A percentile compares a stretch with the other conserved stretches of the same genome.
These are phyloP conservation scores for Pristionchus exspectatus DNA, from an alignment of 2,888 invertebrate species.

Conservation along the genomic window DNA sequence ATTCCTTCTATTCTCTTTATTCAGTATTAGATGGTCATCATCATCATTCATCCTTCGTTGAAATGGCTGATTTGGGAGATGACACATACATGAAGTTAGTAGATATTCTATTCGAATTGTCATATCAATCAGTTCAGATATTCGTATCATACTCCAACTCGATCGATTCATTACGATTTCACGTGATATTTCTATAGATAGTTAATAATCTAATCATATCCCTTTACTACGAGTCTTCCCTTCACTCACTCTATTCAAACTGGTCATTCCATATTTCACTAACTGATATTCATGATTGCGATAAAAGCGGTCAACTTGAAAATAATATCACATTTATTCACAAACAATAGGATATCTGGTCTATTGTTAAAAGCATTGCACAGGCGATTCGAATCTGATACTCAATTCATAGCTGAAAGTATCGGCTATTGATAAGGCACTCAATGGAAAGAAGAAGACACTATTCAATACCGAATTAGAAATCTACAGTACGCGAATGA, in stretches of 20 bases:
- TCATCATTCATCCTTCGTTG: slow-evolving; percentile 58
- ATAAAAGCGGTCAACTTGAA: neutral
- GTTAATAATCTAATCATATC: neutral
- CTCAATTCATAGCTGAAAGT: slow-evolving; percentile 35
- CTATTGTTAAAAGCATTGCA: slow-evolving; percentile 18
- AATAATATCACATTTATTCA: slow-evolving; percentile 44
- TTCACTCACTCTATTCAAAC: neutral
- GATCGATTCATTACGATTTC: slow-evolving; percentile 45
- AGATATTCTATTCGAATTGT: neutral
- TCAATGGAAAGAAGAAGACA: slow-evolving; percentile 21
- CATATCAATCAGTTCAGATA: neutral
- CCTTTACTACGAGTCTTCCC: neutral
- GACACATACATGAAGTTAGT: slow-evolving; percentile 61
- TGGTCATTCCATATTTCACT: neutral
- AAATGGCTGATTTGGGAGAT: slow-evolving; percentile 64
- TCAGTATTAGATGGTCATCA: slow-evolving; percentile 29
- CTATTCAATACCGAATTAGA: slow-evolving; percentile 25
- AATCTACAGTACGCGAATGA: slow-evolving; percentile 31
- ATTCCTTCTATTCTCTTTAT: neutral
- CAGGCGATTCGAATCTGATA: slow-evolving; percentile 42
- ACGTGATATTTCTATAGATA: neutral
- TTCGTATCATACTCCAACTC: slow-evolving; percentile 37
- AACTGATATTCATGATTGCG: neutral
- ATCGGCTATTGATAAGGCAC: slow-evolving; percentile 19
- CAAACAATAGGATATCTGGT: slow-evolving; percentile 28